Evolutionary conservation across 1,140 invertebrate genomes (phyloP).

Genomic region (Stegodyphus mimosarum): DNA sequence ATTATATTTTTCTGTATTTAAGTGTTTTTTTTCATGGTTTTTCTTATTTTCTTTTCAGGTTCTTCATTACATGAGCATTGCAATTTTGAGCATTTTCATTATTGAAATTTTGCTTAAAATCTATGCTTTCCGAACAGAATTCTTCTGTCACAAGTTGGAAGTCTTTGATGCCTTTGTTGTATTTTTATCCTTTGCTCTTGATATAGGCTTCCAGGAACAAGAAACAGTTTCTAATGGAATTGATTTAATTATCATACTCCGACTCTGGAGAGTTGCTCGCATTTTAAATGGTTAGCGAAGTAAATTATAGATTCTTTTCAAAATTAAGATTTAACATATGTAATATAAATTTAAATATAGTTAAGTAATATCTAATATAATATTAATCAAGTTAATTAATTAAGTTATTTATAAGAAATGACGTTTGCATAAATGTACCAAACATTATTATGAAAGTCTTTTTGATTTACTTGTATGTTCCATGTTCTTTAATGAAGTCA

Average conservation of each 20-base stretch:
- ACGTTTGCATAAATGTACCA: too few species aligned
- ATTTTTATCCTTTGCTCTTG: constrained; percentile 68
- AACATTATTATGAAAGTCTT: too few species aligned
- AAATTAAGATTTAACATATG: background rate
- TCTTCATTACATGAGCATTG: constrained; percentile 67
- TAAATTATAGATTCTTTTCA: background rate
- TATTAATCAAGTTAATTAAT: too few species aligned
- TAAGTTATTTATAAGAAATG: too few species aligned
- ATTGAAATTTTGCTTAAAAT: constrained; percentile 67
- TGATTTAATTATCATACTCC: constrained; percentile 67
- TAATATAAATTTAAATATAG: too few species aligned
- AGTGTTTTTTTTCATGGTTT: background rate
- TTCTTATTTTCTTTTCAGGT: constrained; percentile 58
- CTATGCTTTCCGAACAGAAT: constrained; percentile 67
- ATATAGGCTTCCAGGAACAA: constrained; percentile 65
- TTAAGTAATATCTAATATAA: too few species aligned
- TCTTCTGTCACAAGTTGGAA: constrained; percentile 68
- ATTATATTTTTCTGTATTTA: background rate
- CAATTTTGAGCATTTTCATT: constrained; percentile 67
- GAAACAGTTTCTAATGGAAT: constrained; percentile 62
- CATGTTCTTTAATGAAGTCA: too few species aligned
- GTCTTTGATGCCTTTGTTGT: constrained; percentile 69
- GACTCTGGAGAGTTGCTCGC: constrained; percentile 68
- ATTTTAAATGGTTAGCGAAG: constrained; percentile 67
- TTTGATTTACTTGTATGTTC: too few species aligned